Evolutionary conservation across 2,113 vertebrate genomes (phyloP).

Genomic region (Leucopsar rothschildi): DNA sequence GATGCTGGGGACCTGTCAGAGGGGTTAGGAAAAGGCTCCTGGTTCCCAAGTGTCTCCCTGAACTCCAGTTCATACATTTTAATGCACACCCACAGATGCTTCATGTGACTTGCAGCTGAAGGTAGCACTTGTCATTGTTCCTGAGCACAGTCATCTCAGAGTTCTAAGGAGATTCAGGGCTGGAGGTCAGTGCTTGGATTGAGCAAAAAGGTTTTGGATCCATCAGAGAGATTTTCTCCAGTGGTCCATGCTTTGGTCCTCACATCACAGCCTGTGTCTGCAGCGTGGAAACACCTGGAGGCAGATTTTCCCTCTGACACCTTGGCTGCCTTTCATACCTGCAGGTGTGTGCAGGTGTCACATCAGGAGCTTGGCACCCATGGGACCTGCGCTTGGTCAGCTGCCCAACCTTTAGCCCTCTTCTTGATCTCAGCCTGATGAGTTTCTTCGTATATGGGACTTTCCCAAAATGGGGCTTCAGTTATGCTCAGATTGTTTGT

Average conservation of each 20-base stretch:
- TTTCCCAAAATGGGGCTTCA: not conserved
- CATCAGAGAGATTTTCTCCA: not conserved
- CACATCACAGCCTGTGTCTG: not conserved
- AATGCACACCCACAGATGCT: constrained; percentile 34
- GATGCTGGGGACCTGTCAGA: not conserved
- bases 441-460: not conserved
- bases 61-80: constrained; percentile 16
- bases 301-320: not conserved
- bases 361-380: not conserved
- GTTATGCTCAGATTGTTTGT: not conserved
- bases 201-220: not conserved
- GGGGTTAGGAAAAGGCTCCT: not conserved
- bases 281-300: not conserved
- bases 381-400: not conserved
- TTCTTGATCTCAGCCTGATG: not conserved
- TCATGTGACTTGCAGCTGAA: constrained; percentile 18
- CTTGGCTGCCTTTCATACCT: not conserved
- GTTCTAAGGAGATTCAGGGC: not conserved
- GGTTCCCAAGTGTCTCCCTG: not conserved
- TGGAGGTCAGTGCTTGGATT: not conserved
- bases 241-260: not conserved
- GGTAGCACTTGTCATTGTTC: not conserved
- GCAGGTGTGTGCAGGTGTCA: not conserved
- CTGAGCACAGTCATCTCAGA: not conserved
- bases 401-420: not conserved